Base-by-base conservation (phyloP, 2,888 invertebrate genomes). In the Alentia gelatinosa region DNA sequence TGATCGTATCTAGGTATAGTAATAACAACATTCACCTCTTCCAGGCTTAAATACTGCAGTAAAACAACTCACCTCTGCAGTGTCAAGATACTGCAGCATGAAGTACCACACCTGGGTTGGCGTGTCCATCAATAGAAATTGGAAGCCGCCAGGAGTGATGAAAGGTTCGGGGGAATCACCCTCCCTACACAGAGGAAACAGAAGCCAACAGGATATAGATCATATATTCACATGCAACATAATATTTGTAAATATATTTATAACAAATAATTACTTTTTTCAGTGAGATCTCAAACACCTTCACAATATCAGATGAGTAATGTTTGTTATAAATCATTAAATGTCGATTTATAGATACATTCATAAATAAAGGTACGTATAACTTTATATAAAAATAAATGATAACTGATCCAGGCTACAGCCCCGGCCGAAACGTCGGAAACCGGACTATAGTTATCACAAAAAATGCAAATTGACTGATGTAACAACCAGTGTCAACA, bases 71-170 rank as follows among this genome's bases (percentile, higher is more conserved):
- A 96, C 97, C 96, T 98, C 98, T 7, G 98, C 98, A 0, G 98
- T 98, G 94, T 98, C 98, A 92, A 99, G 97, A 96, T 99, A 99
- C 96, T 99, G 98, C 39, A 99, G 97, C 95, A 99, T 98, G 96
- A 99, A 99, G 96, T 98, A 98, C 99, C 99, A 99, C 63, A 99
- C 97, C 97, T 99, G 99, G 79, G 98, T 98, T 15, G 98, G 97
- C 0, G 98, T 98, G 95, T 99, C 99, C 92, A 99, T 97, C 35
- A 99, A 97, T 33, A 99, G 97, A 96, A 99, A 99, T 96, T 99
- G 99, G 96, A 99, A 99, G 0, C 99, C 99, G n/a, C 94, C 92
- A 0, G 98, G 97, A 0, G 99, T 99, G 93, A 99, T 99, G 26
- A 92, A 94, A 1, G 95, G 95, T 35, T 98, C 97, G 0, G 93